Percentiles rank a stretch among this genome's conserved stretches.
Evolutionary conservation across 2,888 invertebrate species (phyloP).

Genomic region (Epirrita christyi): DNA sequence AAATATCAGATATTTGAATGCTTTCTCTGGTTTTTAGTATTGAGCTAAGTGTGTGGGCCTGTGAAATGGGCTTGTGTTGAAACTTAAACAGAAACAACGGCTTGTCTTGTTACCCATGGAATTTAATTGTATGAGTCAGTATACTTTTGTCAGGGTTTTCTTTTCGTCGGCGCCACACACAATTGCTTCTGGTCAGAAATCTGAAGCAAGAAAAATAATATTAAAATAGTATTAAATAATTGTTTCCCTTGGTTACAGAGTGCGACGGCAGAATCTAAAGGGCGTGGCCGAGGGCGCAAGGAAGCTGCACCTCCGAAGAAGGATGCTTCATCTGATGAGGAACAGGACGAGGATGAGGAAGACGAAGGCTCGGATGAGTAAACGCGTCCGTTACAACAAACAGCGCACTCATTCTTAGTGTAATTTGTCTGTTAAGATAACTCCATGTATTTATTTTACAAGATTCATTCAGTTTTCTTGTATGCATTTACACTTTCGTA

Average conservation of each 20-base stretch:
- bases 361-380: slow-evolving; percentile 83
- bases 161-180: too few species aligned
- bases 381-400: slow-evolving; percentile 57
- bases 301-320: slow-evolving; percentile 78
- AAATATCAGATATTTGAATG: too few species aligned
- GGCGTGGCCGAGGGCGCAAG: slow-evolving; percentile 79
- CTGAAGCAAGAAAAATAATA: too few species aligned
- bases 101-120: too few species aligned
- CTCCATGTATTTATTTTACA: slow-evolving; percentile 53
- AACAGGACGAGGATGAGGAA: slow-evolving; percentile 80
- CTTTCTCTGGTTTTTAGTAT: too few species aligned
- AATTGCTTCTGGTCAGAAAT: too few species aligned
- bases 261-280: slow-evolving; percentile 72
- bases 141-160: too few species aligned
- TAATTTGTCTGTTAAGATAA: slow-evolving; percentile 79
- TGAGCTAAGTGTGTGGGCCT: too few species aligned
- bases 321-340: slow-evolving; percentile 79
- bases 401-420: slow-evolving; percentile 72
- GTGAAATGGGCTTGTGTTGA: too few species aligned
- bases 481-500: slow-evolving; percentile 34
- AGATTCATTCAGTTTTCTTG: slow-evolving; percentile 22
- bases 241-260: slow-evolving; percentile 48
- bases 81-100: too few species aligned
- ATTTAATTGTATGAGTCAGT: too few species aligned
- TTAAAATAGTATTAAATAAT: background rate